Conservation (phyloP, 2,797 vertebrate species). For the Brachyrhaphis roseni region DNA sequence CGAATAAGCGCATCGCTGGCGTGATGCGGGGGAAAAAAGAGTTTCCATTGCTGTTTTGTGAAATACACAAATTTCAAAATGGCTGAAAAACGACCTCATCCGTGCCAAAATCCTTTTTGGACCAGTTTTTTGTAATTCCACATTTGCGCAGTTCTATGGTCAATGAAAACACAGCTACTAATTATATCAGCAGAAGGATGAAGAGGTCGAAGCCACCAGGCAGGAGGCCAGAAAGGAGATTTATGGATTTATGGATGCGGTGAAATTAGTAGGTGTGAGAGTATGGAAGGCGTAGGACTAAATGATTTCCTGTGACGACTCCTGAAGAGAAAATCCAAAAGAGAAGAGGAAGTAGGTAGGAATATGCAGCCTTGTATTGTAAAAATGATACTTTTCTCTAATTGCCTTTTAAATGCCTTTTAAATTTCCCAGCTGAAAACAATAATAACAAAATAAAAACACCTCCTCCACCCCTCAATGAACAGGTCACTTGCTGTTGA, state of each 20-base stretch:
- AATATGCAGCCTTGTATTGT: neutral
- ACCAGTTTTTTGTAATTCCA: too few relatives aligned
- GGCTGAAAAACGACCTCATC: too few relatives aligned
- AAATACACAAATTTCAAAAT: too few relatives aligned
- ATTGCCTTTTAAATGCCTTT: slow-evolving; percentile 30
- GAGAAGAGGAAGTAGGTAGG: neutral
- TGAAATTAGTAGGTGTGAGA: neutral
- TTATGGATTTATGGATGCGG: neutral
- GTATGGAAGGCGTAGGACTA: neutral
- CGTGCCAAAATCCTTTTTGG: too few relatives aligned
- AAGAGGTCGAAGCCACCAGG: neutral
- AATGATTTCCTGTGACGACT: neutral
- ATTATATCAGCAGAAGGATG: neutral
- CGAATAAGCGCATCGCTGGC: too few relatives aligned
- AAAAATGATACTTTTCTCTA: slow-evolving; percentile 10
- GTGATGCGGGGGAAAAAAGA: too few relatives aligned
- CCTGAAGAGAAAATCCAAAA: neutral
- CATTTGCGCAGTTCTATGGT: too few relatives aligned
- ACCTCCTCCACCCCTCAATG: slow-evolving; percentile 10
- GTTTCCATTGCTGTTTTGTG: too few relatives aligned
- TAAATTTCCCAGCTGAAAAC: slow-evolving; percentile 20
- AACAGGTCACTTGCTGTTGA: slow-evolving; percentile 27
- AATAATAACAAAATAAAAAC: slow-evolving; percentile 31
- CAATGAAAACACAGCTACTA: neutral
- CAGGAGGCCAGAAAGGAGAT: neutral